A percentile compares a stretch with the other conserved stretches of the same genome.
phyloP scores from a whole-genome alignment of 2,113 vertebrate genomes.

The Corythaeola cristata region DNA sequence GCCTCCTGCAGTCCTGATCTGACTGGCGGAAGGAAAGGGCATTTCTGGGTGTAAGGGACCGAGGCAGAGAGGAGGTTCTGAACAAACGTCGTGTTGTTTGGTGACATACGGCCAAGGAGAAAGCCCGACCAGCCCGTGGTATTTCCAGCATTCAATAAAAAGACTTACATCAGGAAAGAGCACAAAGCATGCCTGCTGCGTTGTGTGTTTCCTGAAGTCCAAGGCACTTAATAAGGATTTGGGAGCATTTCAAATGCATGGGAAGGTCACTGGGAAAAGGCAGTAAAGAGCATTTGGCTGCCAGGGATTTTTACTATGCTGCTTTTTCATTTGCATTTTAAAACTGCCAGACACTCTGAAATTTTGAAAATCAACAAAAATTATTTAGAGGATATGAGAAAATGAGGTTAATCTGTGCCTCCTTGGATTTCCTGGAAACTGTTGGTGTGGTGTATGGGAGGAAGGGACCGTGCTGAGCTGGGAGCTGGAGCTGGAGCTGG shows the following conservation, averaged over 20 bases:
- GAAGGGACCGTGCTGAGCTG: not conserved
- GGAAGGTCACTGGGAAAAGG: not conserved
- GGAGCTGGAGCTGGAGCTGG: not conserved
- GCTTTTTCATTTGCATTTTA: not conserved
- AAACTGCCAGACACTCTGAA: rapidly evolving
- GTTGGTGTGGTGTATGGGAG: rapidly evolving
- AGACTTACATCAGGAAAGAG: not conserved
- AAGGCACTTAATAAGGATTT: not conserved
- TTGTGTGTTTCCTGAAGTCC: not conserved
- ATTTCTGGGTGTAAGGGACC: not conserved
- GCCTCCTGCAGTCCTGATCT: not conserved
- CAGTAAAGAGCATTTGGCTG: not conserved
- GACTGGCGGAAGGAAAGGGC: rapidly evolving
- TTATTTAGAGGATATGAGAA: not conserved
- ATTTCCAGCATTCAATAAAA: not conserved
- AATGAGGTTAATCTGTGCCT: not conserved
- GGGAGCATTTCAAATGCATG: not conserved
- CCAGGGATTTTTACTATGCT: not conserved
- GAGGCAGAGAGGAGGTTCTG: not conserved
- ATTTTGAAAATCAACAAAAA: not conserved
- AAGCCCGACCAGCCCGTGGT: not conserved
- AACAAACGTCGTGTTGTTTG: rapidly evolving
- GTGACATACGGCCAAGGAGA: not conserved
- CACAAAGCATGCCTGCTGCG: not conserved
- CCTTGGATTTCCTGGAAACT: not conserved